Percentiles rank a stretch among this genome's conserved stretches.
Conservation (phyloP, 1,140 invertebrate genomes). For the Monomorium pharaonis region DNA sequence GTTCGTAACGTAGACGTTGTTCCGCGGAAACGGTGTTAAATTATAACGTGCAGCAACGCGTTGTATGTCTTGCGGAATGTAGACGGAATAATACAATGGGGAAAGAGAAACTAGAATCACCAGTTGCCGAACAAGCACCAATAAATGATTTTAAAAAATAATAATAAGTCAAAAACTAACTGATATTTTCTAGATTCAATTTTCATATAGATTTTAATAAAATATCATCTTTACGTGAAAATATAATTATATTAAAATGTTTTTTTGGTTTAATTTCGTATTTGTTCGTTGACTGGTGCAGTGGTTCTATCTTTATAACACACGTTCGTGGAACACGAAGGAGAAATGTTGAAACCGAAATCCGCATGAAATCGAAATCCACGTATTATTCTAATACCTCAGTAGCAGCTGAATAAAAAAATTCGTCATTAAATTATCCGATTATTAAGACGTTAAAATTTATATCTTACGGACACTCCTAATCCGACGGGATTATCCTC, state of each 20-base stretch:
- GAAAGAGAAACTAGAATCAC: no score
- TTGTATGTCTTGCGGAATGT: not conserved
- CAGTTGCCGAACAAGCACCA: no score
- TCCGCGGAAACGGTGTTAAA: not conserved
- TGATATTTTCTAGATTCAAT: no score
- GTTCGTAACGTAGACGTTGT: not conserved
- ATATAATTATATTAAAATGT: no score
- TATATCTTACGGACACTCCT: not conserved
- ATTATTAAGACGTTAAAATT: constrained; percentile 46
- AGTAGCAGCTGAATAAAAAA: not conserved
- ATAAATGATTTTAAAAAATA: no score
- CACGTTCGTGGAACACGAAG: not conserved
- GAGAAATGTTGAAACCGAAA: not conserved
- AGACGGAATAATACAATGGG: not conserved
- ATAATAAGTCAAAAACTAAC: no score
- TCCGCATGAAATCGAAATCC: not conserved
- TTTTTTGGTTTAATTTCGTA: no score
- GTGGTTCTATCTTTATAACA: not conserved
- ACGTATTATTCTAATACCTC: not conserved
- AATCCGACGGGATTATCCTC: constrained; percentile 30
- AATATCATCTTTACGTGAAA: no score
- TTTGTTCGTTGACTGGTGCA: no score
- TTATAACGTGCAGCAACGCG: not conserved
- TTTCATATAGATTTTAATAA: no score
- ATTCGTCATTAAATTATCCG: not conserved